These are phyloP conservation scores for Phortica variegata DNA, from an alignment of 1,140 invertebrate genomes.

Conservation along the genomic window DNA sequence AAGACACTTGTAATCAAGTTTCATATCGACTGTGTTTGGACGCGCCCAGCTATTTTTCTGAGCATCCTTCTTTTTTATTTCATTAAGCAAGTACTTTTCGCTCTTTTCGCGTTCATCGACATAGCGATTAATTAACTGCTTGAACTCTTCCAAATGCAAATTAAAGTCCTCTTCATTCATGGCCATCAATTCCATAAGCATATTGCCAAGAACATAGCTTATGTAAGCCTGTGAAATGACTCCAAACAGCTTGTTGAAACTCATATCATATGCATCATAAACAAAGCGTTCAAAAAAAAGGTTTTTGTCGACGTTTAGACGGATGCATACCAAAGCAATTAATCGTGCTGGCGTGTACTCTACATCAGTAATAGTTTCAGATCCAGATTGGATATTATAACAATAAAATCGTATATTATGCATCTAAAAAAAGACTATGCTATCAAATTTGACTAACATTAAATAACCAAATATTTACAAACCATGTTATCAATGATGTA, in stretches of 20 bases:
- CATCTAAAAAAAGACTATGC: constrained; percentile 19
- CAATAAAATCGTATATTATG: constrained; percentile 48
- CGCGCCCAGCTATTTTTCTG: constrained; percentile 32
- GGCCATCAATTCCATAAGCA: constrained; percentile 40
- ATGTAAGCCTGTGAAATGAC: constrained; percentile 44
- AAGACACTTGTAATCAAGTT: constrained; percentile 40
- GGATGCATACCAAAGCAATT: constrained; percentile 42
- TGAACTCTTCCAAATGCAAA: constrained; percentile 26
- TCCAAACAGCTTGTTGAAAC: constrained; percentile 34
- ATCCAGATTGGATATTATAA: constrained; percentile 20
- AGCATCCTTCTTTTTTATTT: constrained; percentile 35
- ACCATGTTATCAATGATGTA: constrained; percentile 50
- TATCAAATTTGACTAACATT: neutral
- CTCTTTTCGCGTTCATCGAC: constrained; percentile 40
- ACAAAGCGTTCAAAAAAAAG: constrained; percentile 44
- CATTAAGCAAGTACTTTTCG: constrained; percentile 35
- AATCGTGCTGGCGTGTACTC: constrained; percentile 41
- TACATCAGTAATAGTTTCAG: constrained; percentile 9
- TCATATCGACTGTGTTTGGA: constrained; percentile 27
- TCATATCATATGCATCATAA: constrained; percentile 32
- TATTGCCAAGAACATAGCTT: constrained; percentile 47
- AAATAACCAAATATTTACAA: neutral
- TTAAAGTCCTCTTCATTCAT: constrained; percentile 45
- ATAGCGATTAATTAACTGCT: constrained; percentile 35
- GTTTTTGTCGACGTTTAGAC: constrained; percentile 26